A percentile compares a stretch with the other conserved stretches of the same genome.
These are phyloP conservation scores for Alouatta palliata DNA, from an alignment of 2,113 vertebrate genomes.

Conservation along the genomic window DNA sequence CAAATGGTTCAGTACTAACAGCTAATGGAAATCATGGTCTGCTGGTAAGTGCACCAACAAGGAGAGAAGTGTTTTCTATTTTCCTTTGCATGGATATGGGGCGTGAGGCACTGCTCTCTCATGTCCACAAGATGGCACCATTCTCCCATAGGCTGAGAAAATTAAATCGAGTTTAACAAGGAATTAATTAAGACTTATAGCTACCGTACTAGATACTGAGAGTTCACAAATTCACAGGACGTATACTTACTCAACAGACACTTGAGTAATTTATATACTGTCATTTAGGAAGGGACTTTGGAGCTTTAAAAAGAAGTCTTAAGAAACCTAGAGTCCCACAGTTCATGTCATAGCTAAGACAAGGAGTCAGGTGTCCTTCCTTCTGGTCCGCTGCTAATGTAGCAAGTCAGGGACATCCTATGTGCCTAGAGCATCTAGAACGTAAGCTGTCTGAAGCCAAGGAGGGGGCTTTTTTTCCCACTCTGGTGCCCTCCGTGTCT, in stretches of 20 bases:
- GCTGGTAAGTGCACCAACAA: background rate
- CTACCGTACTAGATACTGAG: background rate
- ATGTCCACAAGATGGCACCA: conserved; percentile 78
- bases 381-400: background rate
- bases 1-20: background rate
- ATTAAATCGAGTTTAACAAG: background rate
- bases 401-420: background rate
- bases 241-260: background rate
- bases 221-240: background rate
- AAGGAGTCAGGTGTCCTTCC: background rate
- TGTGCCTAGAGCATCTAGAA: background rate
- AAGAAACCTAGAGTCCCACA: background rate
- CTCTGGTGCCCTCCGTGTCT: background rate
- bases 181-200: background rate
- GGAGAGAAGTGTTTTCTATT: no score
- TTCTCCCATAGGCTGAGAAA: background rate
- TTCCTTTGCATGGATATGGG: accelerated
- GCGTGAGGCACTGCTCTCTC: background rate
- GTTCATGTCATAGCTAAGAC: background rate
- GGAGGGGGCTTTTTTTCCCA: no score
- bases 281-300: background rate
- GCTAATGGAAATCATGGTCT: background rate
- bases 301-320: background rate
- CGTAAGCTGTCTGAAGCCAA: background rate
- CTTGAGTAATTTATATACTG: no score